Conservation (phyloP, 2,113 vertebrate species). For the Macaca nemestrina region DNA sequence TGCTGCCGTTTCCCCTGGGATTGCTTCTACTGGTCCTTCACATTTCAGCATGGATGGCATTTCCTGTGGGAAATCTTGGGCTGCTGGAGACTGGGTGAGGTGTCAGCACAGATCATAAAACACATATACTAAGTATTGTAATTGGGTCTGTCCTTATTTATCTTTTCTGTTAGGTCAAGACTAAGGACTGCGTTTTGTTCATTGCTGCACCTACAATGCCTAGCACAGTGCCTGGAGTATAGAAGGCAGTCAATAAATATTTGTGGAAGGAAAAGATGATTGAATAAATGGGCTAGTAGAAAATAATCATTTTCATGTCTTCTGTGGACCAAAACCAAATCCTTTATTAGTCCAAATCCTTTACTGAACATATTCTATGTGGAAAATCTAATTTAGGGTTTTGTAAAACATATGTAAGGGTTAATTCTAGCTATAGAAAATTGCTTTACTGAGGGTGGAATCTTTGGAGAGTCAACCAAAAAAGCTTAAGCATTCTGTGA, state of each 20-base stretch:
- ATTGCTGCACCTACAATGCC: background rate
- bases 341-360: background rate
- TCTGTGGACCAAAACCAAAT: background rate
- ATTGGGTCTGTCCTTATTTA: background rate
- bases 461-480: background rate
- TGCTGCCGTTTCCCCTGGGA: background rate
- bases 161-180: background rate
- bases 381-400: background rate
- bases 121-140: background rate
- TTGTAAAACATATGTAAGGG: background rate
- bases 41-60: background rate
- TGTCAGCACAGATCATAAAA: background rate
- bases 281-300: background rate
- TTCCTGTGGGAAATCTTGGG: background rate
- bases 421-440: background rate
- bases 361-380: conserved; percentile 27
- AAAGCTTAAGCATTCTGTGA: background rate
- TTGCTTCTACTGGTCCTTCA: background rate
- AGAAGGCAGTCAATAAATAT: background rate
- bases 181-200: background rate
- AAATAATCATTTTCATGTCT: background rate
- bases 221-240: background rate
- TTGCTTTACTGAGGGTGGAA: background rate
- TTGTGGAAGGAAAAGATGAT: background rate
- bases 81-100: background rate